These are phyloP conservation scores for Anguilla marmorata DNA, from an alignment of 2,797 vertebrate genomes.

Conservation along the genomic window DNA sequence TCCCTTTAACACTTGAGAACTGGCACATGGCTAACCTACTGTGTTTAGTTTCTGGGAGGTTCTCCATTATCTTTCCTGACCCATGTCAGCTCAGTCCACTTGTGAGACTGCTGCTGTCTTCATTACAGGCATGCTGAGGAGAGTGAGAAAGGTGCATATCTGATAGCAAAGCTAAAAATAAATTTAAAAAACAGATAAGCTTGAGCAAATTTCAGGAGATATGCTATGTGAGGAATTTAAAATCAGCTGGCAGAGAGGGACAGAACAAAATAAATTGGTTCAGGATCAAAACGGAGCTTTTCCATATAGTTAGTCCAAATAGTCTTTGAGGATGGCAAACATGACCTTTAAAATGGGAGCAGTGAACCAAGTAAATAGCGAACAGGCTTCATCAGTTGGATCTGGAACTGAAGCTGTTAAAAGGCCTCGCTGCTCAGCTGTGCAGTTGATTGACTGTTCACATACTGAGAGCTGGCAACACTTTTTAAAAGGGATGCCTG, in stretches of 20 bases:
- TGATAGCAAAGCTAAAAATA: background rate
- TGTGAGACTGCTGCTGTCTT: background rate
- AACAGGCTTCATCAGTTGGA: background rate
- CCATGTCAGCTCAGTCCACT: conserved; percentile 4
- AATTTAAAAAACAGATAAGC: background rate
- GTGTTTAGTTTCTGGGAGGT: background rate
- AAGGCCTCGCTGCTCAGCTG: conserved; percentile 4
- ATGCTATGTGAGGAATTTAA: background rate
- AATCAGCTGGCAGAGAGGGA: background rate
- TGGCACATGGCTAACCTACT: background rate
- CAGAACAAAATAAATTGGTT: background rate
- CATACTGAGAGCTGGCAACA: background rate
- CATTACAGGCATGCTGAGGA: background rate
- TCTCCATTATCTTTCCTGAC: conserved; percentile 7
- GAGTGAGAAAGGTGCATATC: background rate
- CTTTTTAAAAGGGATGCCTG: background rate
- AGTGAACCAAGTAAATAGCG: background rate
- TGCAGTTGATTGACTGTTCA: background rate
- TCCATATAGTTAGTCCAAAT: background rate
- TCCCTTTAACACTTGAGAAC: background rate
- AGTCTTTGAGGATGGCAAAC: background rate
- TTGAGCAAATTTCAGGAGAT: background rate
- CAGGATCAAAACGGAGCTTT: background rate
- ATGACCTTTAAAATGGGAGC: conserved; percentile 5
- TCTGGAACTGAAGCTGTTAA: conserved; percentile 1